Evolutionary conservation across 2,113 vertebrate genomes (phyloP).

Genomic region (Nyctibius bracteatus): DNA sequence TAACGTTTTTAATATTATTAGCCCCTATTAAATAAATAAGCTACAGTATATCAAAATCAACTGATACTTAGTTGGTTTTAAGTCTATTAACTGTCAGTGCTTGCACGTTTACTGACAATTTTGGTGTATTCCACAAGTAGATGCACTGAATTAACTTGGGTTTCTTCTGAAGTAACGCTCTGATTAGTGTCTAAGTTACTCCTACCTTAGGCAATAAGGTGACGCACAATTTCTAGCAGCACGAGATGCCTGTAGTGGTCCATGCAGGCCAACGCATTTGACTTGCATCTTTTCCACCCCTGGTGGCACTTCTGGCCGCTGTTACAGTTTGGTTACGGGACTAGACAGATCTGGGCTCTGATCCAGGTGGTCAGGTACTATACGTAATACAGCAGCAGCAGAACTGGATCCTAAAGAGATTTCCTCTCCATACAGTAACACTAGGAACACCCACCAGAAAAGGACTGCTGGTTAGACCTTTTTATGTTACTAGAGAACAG

Average conservation of each 20-base stretch:
- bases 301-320: neutral
- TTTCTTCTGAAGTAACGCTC: neutral
- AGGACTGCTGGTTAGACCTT: neutral
- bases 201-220: neutral
- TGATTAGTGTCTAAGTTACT: no score
- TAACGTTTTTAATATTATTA: neutral
- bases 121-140: fast-evolving
- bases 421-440: neutral
- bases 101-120: neutral
- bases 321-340: neutral
- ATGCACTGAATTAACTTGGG: fast-evolving
- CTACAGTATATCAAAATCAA: neutral
- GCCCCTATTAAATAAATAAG: neutral
- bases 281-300: neutral
- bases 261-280: neutral
- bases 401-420: neutral
- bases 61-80: neutral
- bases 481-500: neutral
- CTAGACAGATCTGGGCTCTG: neutral
- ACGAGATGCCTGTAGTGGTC: neutral
- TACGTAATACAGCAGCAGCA: neutral
- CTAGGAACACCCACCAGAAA: neutral
- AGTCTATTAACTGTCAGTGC: neutral
- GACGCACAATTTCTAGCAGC: fast-evolving
- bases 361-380: neutral